Conservation (phyloP, 2,113 vertebrate genomes). For the Aplodontia rufa region DNA sequence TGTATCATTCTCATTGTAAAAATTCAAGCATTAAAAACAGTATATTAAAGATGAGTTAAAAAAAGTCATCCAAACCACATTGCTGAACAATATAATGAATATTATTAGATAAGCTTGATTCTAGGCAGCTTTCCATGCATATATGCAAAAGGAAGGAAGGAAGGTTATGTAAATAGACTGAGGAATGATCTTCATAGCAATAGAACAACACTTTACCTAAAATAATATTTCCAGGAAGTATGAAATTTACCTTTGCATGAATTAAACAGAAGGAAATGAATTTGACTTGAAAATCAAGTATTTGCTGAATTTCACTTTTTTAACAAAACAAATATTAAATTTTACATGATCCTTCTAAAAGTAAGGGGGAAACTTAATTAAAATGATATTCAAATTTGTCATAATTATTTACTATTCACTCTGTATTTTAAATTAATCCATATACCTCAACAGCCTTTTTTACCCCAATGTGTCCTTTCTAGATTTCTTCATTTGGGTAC, state of each 20-base stretch:
- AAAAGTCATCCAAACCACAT: background rate
- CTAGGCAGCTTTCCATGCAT: background rate
- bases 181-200: background rate
- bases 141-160: background rate
- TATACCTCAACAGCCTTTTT: fast-evolving
- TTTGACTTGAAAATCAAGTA: conserved; percentile 21
- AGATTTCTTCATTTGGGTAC: background rate
- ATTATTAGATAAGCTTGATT: background rate
- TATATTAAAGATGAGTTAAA: background rate
- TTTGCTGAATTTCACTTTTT: background rate
- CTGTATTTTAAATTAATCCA: background rate
- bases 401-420: background rate
- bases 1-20: background rate
- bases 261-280: background rate
- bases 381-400: background rate
- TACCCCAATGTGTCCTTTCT: background rate
- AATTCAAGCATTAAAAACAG: background rate
- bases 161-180: background rate
- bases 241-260: conserved; percentile 29
- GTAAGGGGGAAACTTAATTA: background rate
- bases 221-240: conserved; percentile 11
- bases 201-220: background rate
- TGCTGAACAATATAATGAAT: background rate
- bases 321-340: background rate
- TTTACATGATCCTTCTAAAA: conserved; percentile 12